Percentiles rank a stretch among this genome's conserved stretches.
Conservation (phyloP, 2,888 invertebrate species). For the Baccha elongata region DNA sequence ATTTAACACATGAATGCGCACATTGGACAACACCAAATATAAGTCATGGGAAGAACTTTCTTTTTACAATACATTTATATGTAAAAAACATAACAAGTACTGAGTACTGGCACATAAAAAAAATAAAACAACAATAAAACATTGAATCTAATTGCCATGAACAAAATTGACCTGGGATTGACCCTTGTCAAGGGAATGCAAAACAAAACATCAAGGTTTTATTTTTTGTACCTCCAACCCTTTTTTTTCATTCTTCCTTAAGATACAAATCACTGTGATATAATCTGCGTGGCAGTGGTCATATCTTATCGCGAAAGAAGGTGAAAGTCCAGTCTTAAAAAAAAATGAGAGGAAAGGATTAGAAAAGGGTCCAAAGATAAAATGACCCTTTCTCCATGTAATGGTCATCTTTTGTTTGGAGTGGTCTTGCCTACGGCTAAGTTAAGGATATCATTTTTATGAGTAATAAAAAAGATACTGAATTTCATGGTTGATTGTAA, state of each 20-base stretch:
- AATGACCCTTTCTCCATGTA: conserved; percentile 25
- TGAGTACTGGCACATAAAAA: conserved; percentile 8
- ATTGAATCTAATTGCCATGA: conserved; percentile 55
- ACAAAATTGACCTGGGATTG: conserved; percentile 48
- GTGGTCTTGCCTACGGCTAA: background rate
- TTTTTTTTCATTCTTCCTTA: background rate
- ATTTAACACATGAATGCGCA: conserved; percentile 22
- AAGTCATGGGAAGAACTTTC: conserved; percentile 14
- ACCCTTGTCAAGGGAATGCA: conserved; percentile 63
- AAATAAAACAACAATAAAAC: conserved; percentile 51
- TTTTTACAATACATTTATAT: too few species aligned
- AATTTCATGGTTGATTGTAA: background rate
- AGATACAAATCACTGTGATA: background rate
- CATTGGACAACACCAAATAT: background rate
- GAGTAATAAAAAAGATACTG: conserved; percentile 2
- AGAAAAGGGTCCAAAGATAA: conserved; percentile 1
- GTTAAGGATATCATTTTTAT: background rate
- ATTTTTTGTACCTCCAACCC: conserved; percentile 11
- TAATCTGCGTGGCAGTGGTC: conserved; percentile 28
- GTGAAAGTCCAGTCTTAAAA: conserved; percentile 27
- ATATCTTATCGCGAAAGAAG: conserved; percentile 26
- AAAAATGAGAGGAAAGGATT: background rate
- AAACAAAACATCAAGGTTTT: conserved; percentile 50
- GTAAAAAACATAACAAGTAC: background rate
- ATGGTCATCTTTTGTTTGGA: conserved; percentile 22